phyloP scores from a whole-genome alignment of 2,888 invertebrate species.

The Acronicta alni region DNA sequence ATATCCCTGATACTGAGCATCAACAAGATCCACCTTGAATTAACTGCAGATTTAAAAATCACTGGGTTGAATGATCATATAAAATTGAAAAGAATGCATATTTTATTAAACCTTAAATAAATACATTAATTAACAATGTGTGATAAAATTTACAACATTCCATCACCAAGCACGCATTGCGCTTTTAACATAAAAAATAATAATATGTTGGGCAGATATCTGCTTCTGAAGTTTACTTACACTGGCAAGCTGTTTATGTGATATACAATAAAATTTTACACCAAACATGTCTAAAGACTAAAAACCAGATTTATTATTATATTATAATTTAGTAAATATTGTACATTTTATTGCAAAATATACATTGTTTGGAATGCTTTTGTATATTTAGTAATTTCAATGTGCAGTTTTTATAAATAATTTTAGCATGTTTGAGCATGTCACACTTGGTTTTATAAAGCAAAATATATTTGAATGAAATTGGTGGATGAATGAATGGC shows the following conservation, averaged over 20 bases:
- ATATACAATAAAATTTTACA: constrained; percentile 8
- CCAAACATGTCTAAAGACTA: constrained; percentile 33
- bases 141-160: constrained; percentile 82
- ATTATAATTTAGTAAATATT: constrained; percentile 33
- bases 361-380: constrained; percentile 58
- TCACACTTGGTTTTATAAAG: constrained; percentile 2
- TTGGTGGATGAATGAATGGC: constrained; percentile 5
- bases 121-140: constrained; percentile 75
- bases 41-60: neutral
- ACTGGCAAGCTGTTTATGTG: constrained; percentile 25
- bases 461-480: constrained; percentile 5
- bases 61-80: constrained; percentile 4
- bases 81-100: constrained; percentile 74
- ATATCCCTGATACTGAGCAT: constrained; percentile 15
- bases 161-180: constrained; percentile 70
- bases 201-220: constrained; percentile 40
- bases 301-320: constrained; percentile 12
- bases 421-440: constrained; percentile 28
- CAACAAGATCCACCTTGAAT: constrained; percentile 32
- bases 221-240: constrained; percentile 23
- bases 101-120: constrained; percentile 84
- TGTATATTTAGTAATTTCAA: constrained; percentile 32
- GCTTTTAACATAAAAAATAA: constrained; percentile 48
- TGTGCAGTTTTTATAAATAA: constrained; percentile 7
- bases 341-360: constrained; percentile 51